Evolutionary conservation across 1,140 invertebrate genomes (phyloP), one percentile per base, ranked within the genome.

Genomic region (Drosophila tani): DNA sequence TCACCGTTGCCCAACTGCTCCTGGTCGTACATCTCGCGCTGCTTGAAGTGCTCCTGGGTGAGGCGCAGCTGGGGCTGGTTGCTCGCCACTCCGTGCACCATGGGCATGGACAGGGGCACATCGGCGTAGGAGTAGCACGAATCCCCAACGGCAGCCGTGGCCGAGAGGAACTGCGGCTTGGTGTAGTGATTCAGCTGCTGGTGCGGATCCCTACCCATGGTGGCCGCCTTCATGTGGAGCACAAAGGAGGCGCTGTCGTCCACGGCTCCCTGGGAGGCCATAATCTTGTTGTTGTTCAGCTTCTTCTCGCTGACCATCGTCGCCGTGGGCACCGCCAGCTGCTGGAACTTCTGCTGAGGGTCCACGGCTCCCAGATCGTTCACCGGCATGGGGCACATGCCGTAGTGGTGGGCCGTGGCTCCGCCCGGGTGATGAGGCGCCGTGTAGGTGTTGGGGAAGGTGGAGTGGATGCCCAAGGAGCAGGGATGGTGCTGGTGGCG

Each of bases 371-470:
- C 88, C 70, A 90, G n/a, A 11, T 90, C 92, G 12, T 90, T 90
- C 47, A 90, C 80, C 15, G 83, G 90, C 84, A 87, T 81, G 40
- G 79, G 81, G 68, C 81, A 92, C 86, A 87, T 97, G 95, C 97
- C 97, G 95, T 75, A 97, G 95, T 92, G 97, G 95, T 35, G 96
- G 95, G 32, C 9, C 11, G 32, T 3, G 9, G 92, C 96, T 94
- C 53, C 65, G 14, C 19, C 58, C 6, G 76, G 66, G 15, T 92
- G 91, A 46, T 93, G 83, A 0, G 86, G 95, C 66, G 84, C 93
- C 1, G 93, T 91, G 56, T 94, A 88, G 93, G 93, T 88, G 94
- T 93, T 92, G 91, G 93, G 51, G 82, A 94, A 82, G 93, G 94
- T 92, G 90, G 94, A 91, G 79, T 94, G 93, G 86, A 93, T 91